Evolutionary conservation across 2,888 invertebrate species (phyloP).

Genomic region (Tipula lateralis): DNA sequence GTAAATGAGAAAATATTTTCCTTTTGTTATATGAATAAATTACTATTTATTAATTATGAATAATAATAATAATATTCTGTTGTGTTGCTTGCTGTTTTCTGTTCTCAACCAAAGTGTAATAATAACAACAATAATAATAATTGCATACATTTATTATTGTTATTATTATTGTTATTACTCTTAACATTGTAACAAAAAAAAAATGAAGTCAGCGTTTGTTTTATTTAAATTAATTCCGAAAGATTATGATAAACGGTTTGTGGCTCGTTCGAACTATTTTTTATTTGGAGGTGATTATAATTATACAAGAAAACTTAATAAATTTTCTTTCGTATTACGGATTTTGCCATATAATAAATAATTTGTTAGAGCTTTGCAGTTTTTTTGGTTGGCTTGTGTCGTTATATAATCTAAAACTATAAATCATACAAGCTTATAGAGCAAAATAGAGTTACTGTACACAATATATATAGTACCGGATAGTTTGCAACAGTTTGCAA

Average conservation of each 20-base stretch:
- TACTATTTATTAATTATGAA: background rate
- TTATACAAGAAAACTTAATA: background rate
- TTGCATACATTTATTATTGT: background rate
- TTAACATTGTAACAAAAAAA: background rate
- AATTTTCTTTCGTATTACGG: background rate
- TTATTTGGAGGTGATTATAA: background rate
- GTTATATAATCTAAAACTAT: background rate
- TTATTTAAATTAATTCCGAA: slow-evolving; percentile 6
- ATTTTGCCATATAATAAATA: background rate
- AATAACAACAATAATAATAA: background rate
- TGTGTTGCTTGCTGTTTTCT: background rate
- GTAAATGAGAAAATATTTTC: background rate
- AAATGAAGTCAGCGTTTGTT: background rate
- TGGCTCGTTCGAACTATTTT: background rate
- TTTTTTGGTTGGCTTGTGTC: background rate
- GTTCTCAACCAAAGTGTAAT: background rate
- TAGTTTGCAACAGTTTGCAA: background rate
- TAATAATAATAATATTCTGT: background rate
- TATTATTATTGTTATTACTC: background rate
- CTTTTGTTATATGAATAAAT: background rate
- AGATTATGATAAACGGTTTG: background rate
- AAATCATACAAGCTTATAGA: background rate
- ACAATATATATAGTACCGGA: background rate
- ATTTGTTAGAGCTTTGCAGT: background rate
- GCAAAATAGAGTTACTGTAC: background rate